phyloP scores from a whole-genome alignment of 2,797 vertebrate species.

The Macropodus opercularis region DNA sequence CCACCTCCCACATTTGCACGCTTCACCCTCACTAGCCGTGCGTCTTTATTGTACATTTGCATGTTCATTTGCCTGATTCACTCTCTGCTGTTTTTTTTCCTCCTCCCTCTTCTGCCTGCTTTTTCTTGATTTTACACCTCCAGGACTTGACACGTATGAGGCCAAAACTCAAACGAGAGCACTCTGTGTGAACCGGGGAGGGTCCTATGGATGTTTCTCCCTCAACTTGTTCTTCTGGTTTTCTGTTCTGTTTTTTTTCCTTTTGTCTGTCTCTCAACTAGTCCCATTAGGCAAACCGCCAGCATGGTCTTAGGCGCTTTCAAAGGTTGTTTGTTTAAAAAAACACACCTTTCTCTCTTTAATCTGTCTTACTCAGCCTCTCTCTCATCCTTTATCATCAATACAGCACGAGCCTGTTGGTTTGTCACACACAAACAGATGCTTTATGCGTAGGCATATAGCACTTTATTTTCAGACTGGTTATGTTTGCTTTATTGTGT shows the following conservation, averaged over 20 bases:
- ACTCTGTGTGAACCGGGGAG: conserved; percentile 5
- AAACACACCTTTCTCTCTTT: conserved; percentile 45
- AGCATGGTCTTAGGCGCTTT: conserved; percentile 40
- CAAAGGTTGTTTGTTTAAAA: conserved; percentile 52
- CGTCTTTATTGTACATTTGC: conserved; percentile 37
- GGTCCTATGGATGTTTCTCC: conserved; percentile 39
- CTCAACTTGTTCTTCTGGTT: conserved; percentile 68
- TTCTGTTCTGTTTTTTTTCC: conserved; percentile 34
- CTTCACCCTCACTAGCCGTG: conserved; percentile 7
- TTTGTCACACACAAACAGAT: conserved; percentile 9
- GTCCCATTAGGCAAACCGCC: conserved; percentile 51
- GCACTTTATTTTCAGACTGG: conserved; percentile 12
- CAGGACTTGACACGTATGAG: not conserved
- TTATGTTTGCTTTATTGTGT: conserved; percentile 1
- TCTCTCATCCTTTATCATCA: conserved; percentile 34
- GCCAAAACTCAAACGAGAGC: conserved; percentile 20
- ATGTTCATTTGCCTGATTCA: conserved; percentile 55
- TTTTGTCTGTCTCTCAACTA: conserved; percentile 18
- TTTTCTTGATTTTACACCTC: conserved; percentile 21
- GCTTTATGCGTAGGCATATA: conserved; percentile 12
- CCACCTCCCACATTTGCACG: conserved; percentile 25
- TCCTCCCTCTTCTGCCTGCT: not conserved
- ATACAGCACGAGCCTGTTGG: conserved; percentile 7
- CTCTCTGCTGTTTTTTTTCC: conserved; percentile 12
- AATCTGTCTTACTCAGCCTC: conserved; percentile 31